Percentiles rank a stretch among this genome's conserved stretches.
Evolutionary conservation across 2,888 invertebrate species (phyloP).

Genomic region (Limulus polyphemus): DNA sequence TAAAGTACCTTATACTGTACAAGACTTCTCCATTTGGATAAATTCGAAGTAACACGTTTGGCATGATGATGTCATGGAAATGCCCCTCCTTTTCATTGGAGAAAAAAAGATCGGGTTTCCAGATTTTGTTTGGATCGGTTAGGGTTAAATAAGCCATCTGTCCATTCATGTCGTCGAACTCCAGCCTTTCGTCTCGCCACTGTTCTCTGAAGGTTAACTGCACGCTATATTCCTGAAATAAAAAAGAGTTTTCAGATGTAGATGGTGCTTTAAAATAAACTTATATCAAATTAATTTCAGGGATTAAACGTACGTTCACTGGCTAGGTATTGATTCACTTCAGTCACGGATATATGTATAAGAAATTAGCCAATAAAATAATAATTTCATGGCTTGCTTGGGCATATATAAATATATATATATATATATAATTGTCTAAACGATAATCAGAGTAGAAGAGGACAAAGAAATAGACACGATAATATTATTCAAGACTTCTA

Average conservation of each 20-base stretch:
- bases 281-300: no score
- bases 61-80: constrained; percentile 88
- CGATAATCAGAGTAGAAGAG: no score
- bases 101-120: constrained; percentile 98
- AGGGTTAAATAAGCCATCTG: constrained; percentile 58
- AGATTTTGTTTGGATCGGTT: constrained; percentile 86
- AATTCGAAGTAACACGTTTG: constrained; percentile 91
- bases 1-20: constrained; percentile 71
- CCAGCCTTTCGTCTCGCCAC: constrained; percentile 76
- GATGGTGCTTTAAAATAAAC: background rate
- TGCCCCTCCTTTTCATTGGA: constrained; percentile 96
- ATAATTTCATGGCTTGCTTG: no score
- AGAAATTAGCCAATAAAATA: no score
- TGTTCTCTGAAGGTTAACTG: constrained; percentile 95
- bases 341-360: no score
- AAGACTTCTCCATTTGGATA: constrained; percentile 88
- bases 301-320: no score
- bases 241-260: background rate
- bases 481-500: no score
- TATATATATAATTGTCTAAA: no score
- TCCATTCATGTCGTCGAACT: constrained; percentile 32
- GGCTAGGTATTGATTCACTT: no score
- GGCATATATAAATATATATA: no score
- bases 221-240: constrained; percentile 70
- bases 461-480: no score